These are phyloP conservation scores for Heliconius hermathena DNA, from an alignment of 1,140 invertebrate genomes.

Conservation along the genomic window DNA sequence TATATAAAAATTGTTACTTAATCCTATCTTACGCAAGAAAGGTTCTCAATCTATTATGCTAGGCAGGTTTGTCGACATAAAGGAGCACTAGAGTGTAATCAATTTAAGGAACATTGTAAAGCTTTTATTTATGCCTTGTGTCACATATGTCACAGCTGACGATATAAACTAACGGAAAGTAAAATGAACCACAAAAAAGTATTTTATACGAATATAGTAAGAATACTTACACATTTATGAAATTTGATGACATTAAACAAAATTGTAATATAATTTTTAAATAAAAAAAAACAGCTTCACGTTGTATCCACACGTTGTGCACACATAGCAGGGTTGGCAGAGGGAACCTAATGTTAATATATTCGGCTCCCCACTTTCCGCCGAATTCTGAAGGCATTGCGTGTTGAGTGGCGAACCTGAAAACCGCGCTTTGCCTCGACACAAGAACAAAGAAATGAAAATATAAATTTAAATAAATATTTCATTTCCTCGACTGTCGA, in stretches of 20 bases:
- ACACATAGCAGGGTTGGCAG: too few species aligned
- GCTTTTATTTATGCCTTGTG: not conserved
- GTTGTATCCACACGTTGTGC: too few species aligned
- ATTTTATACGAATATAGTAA: not conserved
- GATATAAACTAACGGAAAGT: not conserved
- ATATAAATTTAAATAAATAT: too few species aligned
- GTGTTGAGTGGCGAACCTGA: too few species aligned
- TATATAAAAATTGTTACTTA: not conserved
- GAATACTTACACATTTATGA: not conserved
- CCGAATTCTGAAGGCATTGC: too few species aligned
- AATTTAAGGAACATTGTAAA: conserved; percentile 3
- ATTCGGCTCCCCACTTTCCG: too few species aligned
- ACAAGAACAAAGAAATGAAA: too few species aligned
- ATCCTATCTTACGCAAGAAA: not conserved
- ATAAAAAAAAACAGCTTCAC: too few species aligned
- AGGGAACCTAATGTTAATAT: too few species aligned
- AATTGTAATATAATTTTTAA: not conserved
- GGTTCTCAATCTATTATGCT: conserved; percentile 4
- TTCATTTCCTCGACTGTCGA: too few species aligned
- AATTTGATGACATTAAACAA: not conserved
- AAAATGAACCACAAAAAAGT: not conserved
- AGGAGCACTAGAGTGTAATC: conserved; percentile 11
- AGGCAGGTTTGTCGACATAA: conserved; percentile 4
- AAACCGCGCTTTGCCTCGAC: too few species aligned
- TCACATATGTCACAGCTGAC: conserved; percentile 9